These are phyloP conservation scores for Atta colombica DNA, from an alignment of 1,140 invertebrate genomes.

Conservation along the genomic window DNA sequence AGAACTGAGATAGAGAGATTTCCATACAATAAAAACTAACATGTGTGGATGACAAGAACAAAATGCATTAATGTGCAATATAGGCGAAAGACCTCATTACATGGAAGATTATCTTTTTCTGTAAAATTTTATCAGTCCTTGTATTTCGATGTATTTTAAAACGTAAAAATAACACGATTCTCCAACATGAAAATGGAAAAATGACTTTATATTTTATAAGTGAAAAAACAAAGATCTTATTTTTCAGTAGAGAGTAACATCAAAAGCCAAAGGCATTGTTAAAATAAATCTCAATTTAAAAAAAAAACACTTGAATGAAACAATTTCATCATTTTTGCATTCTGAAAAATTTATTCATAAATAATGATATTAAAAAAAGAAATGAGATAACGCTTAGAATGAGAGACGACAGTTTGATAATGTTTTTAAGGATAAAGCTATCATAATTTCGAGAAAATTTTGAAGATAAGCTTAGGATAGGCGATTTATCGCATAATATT, in stretches of 20 bases:
- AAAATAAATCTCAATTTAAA: background rate
- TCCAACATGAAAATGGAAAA: background rate
- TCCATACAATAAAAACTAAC: background rate
- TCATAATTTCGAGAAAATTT: background rate
- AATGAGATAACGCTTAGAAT: background rate
- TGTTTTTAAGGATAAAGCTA: background rate
- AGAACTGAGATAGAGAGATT: background rate
- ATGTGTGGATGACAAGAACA: background rate
- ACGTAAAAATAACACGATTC: background rate
- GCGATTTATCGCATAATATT: background rate
- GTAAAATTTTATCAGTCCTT: background rate
- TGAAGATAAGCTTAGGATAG: background rate
- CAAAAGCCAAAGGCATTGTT: background rate
- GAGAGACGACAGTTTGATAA: background rate
- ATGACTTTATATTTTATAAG: too few relatives aligned
- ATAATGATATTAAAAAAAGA: background rate
- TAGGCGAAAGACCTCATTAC: background rate
- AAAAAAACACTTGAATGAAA: background rate
- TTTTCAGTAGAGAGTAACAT: background rate
- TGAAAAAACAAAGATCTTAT: background rate
- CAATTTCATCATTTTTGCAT: constrained; percentile 4
- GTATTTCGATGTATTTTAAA: background rate
- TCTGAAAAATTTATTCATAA: background rate
- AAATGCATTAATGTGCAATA: background rate
- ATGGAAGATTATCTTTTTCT: background rate